Percentiles rank a stretch among this genome's conserved stretches.
Conservation (phyloP, 2,888 invertebrate genomes). For the Folsomia manolachei region DNA sequence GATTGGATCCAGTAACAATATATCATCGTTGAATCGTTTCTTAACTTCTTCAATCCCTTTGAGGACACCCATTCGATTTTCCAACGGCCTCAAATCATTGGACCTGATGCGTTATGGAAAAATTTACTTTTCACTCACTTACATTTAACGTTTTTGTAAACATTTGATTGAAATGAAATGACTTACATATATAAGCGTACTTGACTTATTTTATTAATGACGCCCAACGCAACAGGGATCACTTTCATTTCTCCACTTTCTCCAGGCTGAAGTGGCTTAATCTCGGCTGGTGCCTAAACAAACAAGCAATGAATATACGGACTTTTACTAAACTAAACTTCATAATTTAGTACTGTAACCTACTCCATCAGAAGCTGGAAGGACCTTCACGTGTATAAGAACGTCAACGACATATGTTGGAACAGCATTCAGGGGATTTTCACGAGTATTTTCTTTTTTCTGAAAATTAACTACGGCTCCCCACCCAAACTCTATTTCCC, state of each 20-base stretch:
- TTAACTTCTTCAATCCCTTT: conserved; percentile 82
- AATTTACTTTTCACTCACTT: too few species aligned
- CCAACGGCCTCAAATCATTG: conserved; percentile 78
- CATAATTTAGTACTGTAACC: too few species aligned
- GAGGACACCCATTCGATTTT: conserved; percentile 78
- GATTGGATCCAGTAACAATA: conserved; percentile 87
- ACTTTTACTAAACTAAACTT: too few species aligned
- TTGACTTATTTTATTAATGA: conserved; percentile 83
- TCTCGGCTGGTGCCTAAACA: conserved; percentile 40
- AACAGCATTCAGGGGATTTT: conserved; percentile 50
- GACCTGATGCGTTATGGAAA: too few species aligned
- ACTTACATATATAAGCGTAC: conserved; percentile 82
- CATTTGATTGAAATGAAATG: too few species aligned
- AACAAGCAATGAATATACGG: neutral
- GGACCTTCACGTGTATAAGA: conserved; percentile 69
- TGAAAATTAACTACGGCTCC: conserved; percentile 91
- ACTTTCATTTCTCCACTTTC: conserved; percentile 82
- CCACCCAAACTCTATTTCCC: conserved; percentile 90
- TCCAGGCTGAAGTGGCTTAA: conserved; percentile 58
- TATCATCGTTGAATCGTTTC: conserved; percentile 78
- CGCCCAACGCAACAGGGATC: conserved; percentile 76
- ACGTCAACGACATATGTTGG: conserved; percentile 72
- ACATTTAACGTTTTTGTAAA: too few species aligned
- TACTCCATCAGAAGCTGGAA: conserved; percentile 57
- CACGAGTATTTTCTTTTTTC: conserved; percentile 60